These are phyloP conservation scores for Proales similis DNA, from an alignment of 1,140 invertebrate species.

Conservation along the genomic window DNA sequence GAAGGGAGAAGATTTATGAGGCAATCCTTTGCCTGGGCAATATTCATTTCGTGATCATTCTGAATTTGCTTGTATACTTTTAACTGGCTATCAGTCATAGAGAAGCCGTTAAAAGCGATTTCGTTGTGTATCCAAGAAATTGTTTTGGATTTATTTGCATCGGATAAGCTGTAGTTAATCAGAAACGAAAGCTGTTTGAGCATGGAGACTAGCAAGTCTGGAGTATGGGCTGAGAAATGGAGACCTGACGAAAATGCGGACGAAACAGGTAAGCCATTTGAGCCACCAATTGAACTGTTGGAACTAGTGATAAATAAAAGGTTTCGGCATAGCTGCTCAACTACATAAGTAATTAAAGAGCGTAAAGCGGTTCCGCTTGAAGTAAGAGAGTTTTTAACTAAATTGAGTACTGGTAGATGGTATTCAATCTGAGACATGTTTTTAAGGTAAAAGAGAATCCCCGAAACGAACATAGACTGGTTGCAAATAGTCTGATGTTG, in stretches of 20 bases:
- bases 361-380: conserved; percentile 67
- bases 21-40: conserved; percentile 17
- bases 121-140: no score
- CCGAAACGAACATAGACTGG: conserved; percentile 76
- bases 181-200: conserved; percentile 15
- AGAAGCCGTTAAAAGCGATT: background rate
- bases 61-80: conserved; percentile 32
- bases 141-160: background rate
- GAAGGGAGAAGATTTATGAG: conserved; percentile 27
- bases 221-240: conserved; percentile 21
- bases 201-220: conserved; percentile 18
- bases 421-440: conserved; percentile 58
- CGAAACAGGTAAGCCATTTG: no score
- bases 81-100: background rate
- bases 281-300: no score
- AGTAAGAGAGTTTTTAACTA: conserved; percentile 69
- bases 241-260: no score
- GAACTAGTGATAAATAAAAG: conserved; percentile 61
- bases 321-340: conserved; percentile 74
- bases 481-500: conserved; percentile 45
- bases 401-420: conserved; percentile 68
- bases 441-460: conserved; percentile 67
- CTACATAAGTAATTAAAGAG: conserved; percentile 67
- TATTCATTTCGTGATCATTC: conserved; percentile 23
- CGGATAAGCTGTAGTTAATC: conserved; percentile 27